Evolutionary conservation across 2,797 vertebrate species (phyloP).

Genomic region (Australoheros facetus): DNA sequence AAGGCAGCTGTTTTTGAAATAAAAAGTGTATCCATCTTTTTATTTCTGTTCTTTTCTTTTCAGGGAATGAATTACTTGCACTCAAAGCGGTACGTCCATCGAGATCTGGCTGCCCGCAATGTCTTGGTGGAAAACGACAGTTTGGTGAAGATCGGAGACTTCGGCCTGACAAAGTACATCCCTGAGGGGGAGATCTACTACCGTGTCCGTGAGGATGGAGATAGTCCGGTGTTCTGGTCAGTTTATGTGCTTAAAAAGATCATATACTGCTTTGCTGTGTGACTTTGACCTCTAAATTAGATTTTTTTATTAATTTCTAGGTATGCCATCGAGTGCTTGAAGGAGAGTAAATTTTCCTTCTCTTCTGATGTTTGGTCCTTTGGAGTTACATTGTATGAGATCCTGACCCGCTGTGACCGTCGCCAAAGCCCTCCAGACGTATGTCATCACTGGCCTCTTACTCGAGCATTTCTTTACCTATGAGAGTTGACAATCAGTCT

Average conservation of each 20-base stretch:
- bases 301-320: conserved; percentile 61
- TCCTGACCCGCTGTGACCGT: conserved; percentile 87
- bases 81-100: conserved; percentile 87
- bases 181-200: conserved; percentile 91
- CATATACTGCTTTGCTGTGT: background rate
- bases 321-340: conserved; percentile 94
- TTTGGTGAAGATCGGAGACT: conserved; percentile 93
- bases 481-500: background rate
- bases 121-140: conserved; percentile 89
- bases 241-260: conserved; percentile 16
- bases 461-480: background rate
- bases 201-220: conserved; percentile 88
- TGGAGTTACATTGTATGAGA: conserved; percentile 92
- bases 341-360: conserved; percentile 92
- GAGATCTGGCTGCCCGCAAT: conserved; percentile 92
- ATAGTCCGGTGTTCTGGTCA: conserved; percentile 94
- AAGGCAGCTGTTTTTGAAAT: background rate
- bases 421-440: conserved; percentile 87
- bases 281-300: conserved; percentile 1
- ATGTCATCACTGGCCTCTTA: conserved; percentile 40
- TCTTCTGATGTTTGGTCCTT: conserved; percentile 94
- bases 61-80: conserved; percentile 97
- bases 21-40: background rate
- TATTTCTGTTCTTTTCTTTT: background rate
- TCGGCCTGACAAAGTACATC: conserved; percentile 91